A percentile compares a stretch with the other conserved stretches of the same genome.
phyloP scores from a whole-genome alignment of 2,113 vertebrate species.

The Oceanites oceanicus region DNA sequence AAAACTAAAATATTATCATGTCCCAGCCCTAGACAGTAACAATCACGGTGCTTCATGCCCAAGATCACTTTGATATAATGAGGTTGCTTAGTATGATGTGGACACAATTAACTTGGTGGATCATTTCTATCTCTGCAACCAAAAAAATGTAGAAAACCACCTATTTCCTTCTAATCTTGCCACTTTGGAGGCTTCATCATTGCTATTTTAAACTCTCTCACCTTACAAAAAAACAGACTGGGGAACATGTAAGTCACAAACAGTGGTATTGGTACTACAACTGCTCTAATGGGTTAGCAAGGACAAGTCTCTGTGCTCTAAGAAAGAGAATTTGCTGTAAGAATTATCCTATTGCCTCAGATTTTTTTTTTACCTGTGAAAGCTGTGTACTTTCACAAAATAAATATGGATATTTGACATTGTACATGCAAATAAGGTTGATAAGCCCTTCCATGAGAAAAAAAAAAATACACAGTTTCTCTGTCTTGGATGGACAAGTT shows the following conservation, averaged over 20 bases:
- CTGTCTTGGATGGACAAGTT: not conserved
- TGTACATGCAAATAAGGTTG: not conserved
- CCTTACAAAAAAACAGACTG: not conserved
- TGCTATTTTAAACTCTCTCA: not conserved
- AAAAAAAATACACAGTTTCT: not conserved
- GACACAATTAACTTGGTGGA: not conserved
- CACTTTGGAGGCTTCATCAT: not conserved
- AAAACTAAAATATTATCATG: not conserved
- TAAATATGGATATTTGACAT: not conserved
- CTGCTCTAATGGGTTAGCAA: not conserved
- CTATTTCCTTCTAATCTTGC: not conserved
- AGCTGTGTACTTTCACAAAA: not conserved
- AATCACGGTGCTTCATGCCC: not conserved
- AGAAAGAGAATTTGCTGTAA: not conserved
- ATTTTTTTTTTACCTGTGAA: not conserved
- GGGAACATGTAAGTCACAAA: fast-evolving
- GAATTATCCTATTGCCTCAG: not conserved
- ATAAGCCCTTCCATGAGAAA: not conserved
- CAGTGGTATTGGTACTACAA: not conserved
- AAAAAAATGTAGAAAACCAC: not conserved
- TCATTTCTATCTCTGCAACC: not conserved
- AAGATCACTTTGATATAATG: not conserved
- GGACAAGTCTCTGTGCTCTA: not conserved
- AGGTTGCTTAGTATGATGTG: not conserved
- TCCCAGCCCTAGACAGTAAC: not conserved